Evolutionary conservation across 2,797 vertebrate genomes (phyloP), one percentile per base, ranked within the genome.

Genomic region (Gorsachius magnificus): DNA sequence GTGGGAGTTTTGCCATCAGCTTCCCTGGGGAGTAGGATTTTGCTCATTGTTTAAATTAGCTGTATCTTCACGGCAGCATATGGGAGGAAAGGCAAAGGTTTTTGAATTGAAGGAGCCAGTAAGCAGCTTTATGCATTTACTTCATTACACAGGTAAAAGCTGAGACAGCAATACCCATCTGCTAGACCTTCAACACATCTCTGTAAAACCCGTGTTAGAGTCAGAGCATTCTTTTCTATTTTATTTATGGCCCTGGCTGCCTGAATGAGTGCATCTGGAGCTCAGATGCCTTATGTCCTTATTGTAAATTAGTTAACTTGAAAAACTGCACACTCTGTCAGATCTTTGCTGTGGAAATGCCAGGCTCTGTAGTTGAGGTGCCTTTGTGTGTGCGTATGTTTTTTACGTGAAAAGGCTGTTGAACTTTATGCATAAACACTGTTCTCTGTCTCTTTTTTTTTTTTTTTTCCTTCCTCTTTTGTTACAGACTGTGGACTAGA

Each of bases 231-330:
- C 61, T 93, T 86, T 83, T 48, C 65, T 26, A 9, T 57, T 89
- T 91, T 96, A 82, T 96, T 94, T 96, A 84, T 84, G 66, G 54
- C 56, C 29, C 64, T 85, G 61, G 57, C 61, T 94, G 79, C 57
- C 83, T 90, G 74, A 96, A 92, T 72, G 69, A 86, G 68, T 95
- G 93, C 91, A 89, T 92, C 93, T 96, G 95, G 95, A 95, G 60
- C 95, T 95, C 88, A 90, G 83, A 92, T 92, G 92, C 90, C 78
- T 93, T 80, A 68, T 87, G 75, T 31, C 54, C 69, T 88, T 58
- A 26, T 76, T 90, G 53, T 85, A 80, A 71, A 63, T 69, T 69
- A 78, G 72, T 92, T 94, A 87, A 81, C 86, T 84, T 78, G 61
- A 80, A 83, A 92, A 94, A 88, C 50, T 90, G 71, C 53, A 58